phyloP scores from a whole-genome alignment of 2,888 invertebrate species.

The Polia nebulosa region DNA sequence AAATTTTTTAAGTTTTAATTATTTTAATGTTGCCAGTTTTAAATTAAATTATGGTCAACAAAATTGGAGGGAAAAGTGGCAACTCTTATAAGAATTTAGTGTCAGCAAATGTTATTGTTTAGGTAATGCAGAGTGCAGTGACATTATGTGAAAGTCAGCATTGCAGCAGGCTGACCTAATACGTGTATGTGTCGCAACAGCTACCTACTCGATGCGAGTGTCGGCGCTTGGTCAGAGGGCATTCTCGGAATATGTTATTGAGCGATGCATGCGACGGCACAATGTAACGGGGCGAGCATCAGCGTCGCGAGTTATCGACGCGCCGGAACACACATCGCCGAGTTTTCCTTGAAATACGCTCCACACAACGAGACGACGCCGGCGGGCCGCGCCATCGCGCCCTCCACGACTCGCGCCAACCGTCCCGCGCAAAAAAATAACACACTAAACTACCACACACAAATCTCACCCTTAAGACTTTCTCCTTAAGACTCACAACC shows the following conservation, averaged over 20 bases:
- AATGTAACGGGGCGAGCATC: slow-evolving; percentile 72
- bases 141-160: slow-evolving; percentile 81
- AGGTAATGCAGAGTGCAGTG: slow-evolving; percentile 66
- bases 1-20: slow-evolving; percentile 36
- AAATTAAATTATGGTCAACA: slow-evolving; percentile 26
- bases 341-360: slow-evolving; percentile 87
- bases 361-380: slow-evolving; percentile 73
- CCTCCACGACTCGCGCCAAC: slow-evolving; percentile 84
- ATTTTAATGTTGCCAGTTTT: slow-evolving; percentile 73
- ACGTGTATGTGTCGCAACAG: slow-evolving; percentile 75
- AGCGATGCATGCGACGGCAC: slow-evolving; percentile 70
- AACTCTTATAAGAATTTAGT: slow-evolving; percentile 75
- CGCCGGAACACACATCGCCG: slow-evolving; percentile 76
- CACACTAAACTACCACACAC: slow-evolving; percentile 75
- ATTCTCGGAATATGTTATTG: slow-evolving; percentile 74
- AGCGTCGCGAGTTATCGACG: slow-evolving; percentile 76
- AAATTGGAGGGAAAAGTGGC: slow-evolving; percentile 63
- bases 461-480: slow-evolving; percentile 83
- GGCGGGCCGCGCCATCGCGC: slow-evolving; percentile 81
- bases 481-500: slow-evolving; percentile 81
- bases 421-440: slow-evolving; percentile 89
- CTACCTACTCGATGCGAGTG: slow-evolving; percentile 58
- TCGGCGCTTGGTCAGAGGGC: slow-evolving; percentile 70
- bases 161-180: slow-evolving; percentile 77
- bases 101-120: slow-evolving; percentile 66